phyloP scores from a whole-genome alignment of 1,140 invertebrate genomes.

The Halyomorpha halys region DNA sequence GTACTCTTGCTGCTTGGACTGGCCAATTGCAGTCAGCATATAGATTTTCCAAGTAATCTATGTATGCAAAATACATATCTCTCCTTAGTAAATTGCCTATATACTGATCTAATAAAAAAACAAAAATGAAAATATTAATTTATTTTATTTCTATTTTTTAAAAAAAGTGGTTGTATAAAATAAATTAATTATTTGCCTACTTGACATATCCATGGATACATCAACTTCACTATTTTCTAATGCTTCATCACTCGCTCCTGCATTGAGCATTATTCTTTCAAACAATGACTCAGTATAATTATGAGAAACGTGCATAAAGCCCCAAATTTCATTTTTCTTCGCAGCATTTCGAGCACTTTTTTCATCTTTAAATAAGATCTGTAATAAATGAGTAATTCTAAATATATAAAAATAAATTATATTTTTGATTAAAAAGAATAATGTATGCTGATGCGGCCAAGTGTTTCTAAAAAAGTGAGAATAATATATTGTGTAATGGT shows the following conservation, averaged over 20 bases:
- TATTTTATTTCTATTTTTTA: neutral
- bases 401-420: too few species aligned
- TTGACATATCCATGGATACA: conserved; percentile 67
- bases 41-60: conserved; percentile 30
- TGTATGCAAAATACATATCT: conserved; percentile 31
- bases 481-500: too few species aligned
- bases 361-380: conserved; percentile 45
- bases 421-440: too few species aligned
- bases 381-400: conserved; percentile 24
- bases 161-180: neutral
- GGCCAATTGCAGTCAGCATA: conserved; percentile 32
- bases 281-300: conserved; percentile 64
- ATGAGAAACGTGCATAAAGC: conserved; percentile 54
- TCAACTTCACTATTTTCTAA: conserved; percentile 48
- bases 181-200: conserved; percentile 22
- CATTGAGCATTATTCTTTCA: conserved; percentile 44
- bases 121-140: conserved; percentile 12
- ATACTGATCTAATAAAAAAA: conserved; percentile 34
- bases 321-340: conserved; percentile 49
- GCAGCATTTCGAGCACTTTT: conserved; percentile 50
- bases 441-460: too few species aligned
- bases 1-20: conserved; percentile 30
- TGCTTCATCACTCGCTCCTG: conserved; percentile 38
- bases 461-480: too few species aligned
- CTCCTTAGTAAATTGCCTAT: conserved; percentile 32